These are phyloP conservation scores for Amphiduros pacificus DNA, from an alignment of 2,888 invertebrate species.

Conservation along the genomic window DNA sequence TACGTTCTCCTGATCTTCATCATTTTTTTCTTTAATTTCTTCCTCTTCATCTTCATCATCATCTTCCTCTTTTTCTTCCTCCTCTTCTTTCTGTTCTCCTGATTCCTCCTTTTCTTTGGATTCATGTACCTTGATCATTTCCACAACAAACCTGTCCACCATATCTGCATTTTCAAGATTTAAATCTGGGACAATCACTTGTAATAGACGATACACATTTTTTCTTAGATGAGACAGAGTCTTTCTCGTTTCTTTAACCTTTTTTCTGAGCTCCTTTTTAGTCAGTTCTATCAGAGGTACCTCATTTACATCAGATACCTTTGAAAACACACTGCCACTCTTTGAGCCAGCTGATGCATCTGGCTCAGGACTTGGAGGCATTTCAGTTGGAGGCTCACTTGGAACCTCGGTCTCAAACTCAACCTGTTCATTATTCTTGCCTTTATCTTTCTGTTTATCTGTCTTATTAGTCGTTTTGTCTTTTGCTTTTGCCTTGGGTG, in stretches of 20 bases:
- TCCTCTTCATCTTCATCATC: no score
- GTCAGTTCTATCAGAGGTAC: background rate
- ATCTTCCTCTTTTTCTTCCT: background rate
- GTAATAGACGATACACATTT: conserved; percentile 6
- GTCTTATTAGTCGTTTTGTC: background rate
- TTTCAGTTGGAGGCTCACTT: no score
- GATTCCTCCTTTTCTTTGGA: background rate
- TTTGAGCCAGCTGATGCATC: no score
- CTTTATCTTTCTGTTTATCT: background rate
- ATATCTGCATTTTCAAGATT: conserved; percentile 1
- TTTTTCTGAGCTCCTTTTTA: background rate
- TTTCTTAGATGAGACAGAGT: background rate
- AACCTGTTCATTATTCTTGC: no score
- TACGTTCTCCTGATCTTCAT: background rate
- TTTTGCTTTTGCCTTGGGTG: background rate
- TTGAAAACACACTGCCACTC: no score
- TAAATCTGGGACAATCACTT: conserved; percentile 13
- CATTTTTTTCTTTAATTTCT: background rate
- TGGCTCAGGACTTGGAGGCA: no score
- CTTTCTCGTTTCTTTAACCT: background rate
- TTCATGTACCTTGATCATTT: conserved; percentile 14
- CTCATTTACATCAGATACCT: no score
- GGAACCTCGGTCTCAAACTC: no score
- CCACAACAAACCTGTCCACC: conserved; percentile 10
- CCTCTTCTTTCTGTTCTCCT: background rate